phyloP scores from a whole-genome alignment of 2,888 invertebrate genomes.

The Lomographa bimaculata region DNA sequence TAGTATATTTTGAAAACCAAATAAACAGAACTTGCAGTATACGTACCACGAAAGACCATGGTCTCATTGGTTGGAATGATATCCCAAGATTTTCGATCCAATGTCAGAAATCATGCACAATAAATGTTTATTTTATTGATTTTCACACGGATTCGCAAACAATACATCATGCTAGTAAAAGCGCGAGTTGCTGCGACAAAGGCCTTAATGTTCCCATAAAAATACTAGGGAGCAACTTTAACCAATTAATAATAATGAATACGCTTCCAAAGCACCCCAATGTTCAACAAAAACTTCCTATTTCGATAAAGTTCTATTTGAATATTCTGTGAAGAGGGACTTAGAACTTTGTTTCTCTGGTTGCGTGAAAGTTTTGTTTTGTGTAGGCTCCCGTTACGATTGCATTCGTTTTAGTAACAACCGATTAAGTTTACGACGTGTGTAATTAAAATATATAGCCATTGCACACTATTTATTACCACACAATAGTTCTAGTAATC shows the following conservation, averaged over 20 bases:
- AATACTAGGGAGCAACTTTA: constrained; percentile 69
- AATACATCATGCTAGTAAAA: constrained; percentile 61
- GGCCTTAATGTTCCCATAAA: constrained; percentile 63
- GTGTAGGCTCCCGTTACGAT: constrained; percentile 54
- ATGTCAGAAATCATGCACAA: constrained; percentile 49
- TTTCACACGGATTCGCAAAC: constrained; percentile 72
- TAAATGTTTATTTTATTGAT: constrained; percentile 80
- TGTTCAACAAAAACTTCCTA: constrained; percentile 64
- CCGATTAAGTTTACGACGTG: constrained; percentile 73
- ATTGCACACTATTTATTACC: constrained; percentile 26
- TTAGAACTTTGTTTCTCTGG: constrained; percentile 59
- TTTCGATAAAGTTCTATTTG: constrained; percentile 67
- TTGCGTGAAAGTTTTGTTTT: constrained; percentile 45
- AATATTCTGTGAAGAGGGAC: constrained; percentile 50
- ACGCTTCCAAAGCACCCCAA: constrained; percentile 58
- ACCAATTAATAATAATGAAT: constrained; percentile 76
- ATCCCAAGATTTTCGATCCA: too few relatives aligned
- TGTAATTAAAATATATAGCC: constrained; percentile 60
- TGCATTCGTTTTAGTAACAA: constrained; percentile 59
- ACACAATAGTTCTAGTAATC: constrained; percentile 24
- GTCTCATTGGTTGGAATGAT: too few relatives aligned
- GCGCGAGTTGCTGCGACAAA: constrained; percentile 51
- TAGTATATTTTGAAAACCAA: too few relatives aligned
- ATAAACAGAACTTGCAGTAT: too few relatives aligned
- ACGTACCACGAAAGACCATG: too few relatives aligned